phyloP scores from a whole-genome alignment of 2,888 invertebrate species.

The Aspidiotus rigidus region DNA sequence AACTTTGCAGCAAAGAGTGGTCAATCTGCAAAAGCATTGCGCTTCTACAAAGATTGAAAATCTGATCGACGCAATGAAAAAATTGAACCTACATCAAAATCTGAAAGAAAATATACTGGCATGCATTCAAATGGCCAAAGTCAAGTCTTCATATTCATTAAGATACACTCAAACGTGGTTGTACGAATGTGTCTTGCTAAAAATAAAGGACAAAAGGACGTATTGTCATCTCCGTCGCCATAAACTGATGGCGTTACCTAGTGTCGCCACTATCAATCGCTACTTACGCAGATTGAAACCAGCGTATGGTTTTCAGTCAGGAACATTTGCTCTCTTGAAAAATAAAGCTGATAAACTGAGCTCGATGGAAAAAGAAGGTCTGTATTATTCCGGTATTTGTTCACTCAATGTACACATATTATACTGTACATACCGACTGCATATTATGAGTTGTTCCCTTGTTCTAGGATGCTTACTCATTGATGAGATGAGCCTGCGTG shows the following conservation, averaged over 20 bases:
- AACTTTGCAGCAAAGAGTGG: background rate
- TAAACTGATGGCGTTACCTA: slow-evolving; percentile 5
- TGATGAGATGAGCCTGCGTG: slow-evolving; percentile 31
- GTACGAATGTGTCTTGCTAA: slow-evolving; percentile 7
- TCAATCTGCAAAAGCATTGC: background rate
- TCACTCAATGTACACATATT: too few relatives aligned
- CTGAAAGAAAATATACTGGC: background rate
- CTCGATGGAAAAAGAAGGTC: slow-evolving; percentile 34
- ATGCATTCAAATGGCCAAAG: background rate
- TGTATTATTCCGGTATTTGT: background rate
- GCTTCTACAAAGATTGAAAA: background rate
- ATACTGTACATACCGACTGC: too few relatives aligned
- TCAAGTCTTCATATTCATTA: background rate
- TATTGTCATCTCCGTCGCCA: slow-evolving; percentile 12
- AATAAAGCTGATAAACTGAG: slow-evolving; percentile 35
- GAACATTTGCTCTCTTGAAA: slow-evolving; percentile 34
- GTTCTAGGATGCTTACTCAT: slow-evolving; percentile 27
- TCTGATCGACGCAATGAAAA: background rate
- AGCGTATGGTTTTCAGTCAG: slow-evolving; percentile 36
- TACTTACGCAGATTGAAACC: background rate
- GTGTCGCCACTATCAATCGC: background rate
- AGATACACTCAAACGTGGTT: slow-evolving; percentile 4
- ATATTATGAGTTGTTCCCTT: too few relatives aligned
- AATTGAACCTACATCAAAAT: background rate
- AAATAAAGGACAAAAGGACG: slow-evolving; percentile 6